A percentile compares a stretch with the other conserved stretches of the same genome.
phyloP scores from a whole-genome alignment of 2,888 invertebrate species.

The Cancer borealis region DNA sequence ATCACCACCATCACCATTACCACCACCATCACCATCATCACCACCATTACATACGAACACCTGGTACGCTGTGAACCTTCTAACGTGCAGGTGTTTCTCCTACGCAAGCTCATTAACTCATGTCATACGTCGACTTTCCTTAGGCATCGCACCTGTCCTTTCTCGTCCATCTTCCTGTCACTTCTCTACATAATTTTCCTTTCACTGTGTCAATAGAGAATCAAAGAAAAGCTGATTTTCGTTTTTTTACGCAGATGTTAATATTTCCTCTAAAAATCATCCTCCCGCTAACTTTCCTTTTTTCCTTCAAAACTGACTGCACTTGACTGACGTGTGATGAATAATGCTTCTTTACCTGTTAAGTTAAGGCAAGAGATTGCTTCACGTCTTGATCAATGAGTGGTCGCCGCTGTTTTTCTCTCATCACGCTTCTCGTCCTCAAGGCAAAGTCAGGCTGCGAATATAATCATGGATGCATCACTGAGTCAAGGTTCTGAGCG shows the following conservation, averaged over 20 bases:
- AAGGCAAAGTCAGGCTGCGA: not conserved
- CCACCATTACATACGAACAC: not conserved
- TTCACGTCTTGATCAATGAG: not conserved
- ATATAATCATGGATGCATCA: not conserved
- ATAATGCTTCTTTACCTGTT: not conserved
- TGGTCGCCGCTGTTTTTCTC: not conserved
- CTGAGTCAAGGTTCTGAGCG: not conserved
- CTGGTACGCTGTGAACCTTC: not conserved
- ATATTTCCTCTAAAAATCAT: not conserved
- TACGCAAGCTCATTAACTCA: not conserved
- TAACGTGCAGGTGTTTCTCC: not conserved
- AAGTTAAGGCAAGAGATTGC: not conserved
- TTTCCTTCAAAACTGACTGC: too few species aligned
- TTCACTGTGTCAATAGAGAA: not conserved
- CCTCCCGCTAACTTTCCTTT: too few species aligned
- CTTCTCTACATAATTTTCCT: not conserved
- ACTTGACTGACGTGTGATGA: not conserved
- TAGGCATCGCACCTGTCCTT: not conserved
- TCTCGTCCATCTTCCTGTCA: not conserved
- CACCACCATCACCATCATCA: not conserved
- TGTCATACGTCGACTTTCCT: not conserved
- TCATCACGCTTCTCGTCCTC: not conserved
- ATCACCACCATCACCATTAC: not conserved
- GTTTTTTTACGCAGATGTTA: not conserved
- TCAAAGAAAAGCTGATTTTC: not conserved